Evolutionary conservation across 2,888 invertebrate genomes (phyloP).

Genomic region (Allygus modestus): DNA sequence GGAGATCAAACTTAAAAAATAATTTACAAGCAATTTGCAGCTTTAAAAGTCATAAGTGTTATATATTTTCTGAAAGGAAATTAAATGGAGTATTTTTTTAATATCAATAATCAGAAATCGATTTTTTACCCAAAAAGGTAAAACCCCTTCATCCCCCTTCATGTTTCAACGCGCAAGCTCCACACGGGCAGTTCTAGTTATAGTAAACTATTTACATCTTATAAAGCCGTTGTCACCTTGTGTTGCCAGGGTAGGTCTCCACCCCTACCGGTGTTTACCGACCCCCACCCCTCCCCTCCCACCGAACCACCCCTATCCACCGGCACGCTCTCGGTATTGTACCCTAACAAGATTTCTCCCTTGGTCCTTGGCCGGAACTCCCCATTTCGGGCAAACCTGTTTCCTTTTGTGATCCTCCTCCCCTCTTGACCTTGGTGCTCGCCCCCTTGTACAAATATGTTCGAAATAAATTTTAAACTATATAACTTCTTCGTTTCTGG

Average conservation of each 20-base stretch:
- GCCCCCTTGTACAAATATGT: constrained; percentile 26
- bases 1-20: no score
- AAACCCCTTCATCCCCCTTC: no score
- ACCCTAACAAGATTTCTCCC: constrained; percentile 33
- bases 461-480: constrained; percentile 3
- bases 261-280: background rate
- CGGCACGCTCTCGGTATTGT: constrained; percentile 29
- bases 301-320: background rate
- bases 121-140: no score
- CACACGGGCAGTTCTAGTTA: no score
- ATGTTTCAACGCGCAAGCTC: no score
- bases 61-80: no score
- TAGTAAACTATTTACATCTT: no score
- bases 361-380: background rate
- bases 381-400: constrained; percentile 36
- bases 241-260: background rate
- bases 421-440: constrained; percentile 15
- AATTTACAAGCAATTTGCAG: no score
- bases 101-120: no score
- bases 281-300: background rate
- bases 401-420: constrained; percentile 15
- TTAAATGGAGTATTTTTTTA: no score
- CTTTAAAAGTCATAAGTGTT: no score
- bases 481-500: no score
- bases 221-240: background rate